These are phyloP conservation scores for Anisognathus igniventris DNA, from an alignment of 2,797 vertebrate species.

Conservation along the genomic window DNA sequence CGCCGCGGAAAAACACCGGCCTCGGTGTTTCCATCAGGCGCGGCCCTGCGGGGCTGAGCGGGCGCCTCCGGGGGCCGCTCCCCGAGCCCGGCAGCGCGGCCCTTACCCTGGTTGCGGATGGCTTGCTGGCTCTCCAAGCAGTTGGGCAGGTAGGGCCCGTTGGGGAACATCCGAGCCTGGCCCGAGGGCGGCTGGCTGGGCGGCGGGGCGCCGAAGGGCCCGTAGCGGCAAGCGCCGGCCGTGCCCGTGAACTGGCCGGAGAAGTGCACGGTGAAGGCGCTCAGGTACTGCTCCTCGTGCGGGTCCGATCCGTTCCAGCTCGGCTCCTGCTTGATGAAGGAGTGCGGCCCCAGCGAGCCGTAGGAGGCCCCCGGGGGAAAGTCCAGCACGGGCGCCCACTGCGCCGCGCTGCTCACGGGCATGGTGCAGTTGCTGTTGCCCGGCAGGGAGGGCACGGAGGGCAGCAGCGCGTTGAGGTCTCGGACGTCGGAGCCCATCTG, in stretches of 20 bases:
- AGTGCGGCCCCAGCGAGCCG: conserved; percentile 85
- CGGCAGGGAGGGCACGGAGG: conserved; percentile 83
- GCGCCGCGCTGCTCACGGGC: conserved; percentile 84
- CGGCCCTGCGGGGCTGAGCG: not conserved
- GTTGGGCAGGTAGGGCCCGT: conserved; percentile 85
- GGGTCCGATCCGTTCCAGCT: conserved; percentile 86
- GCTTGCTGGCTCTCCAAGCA: conserved; percentile 87
- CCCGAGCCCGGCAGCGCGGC: not conserved
- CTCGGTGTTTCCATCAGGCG: not conserved
- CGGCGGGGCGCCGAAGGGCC: conserved; percentile 85
- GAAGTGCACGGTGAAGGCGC: conserved; percentile 96
- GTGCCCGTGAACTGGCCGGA: conserved; percentile 92
- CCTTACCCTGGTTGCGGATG: conserved; percentile 89
- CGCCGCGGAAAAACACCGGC: not conserved
- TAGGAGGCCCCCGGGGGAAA: conserved; percentile 86
- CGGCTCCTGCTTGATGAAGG: conserved; percentile 97
- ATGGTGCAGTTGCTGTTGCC: conserved; percentile 82
- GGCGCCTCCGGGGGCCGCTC: not conserved
- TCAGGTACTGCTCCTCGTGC: conserved; percentile 91
- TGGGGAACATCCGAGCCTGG: conserved; percentile 88
- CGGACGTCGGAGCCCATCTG: conserved; percentile 90
- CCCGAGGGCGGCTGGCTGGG: conserved; percentile 82
- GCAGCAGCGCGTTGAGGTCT: conserved; percentile 90
- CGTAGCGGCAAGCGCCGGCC: conserved; percentile 87
- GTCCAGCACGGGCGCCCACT: conserved; percentile 88